A percentile compares a stretch with the other conserved stretches of the same genome.
These are phyloP conservation scores for Reticulitermes lucifugus DNA, from an alignment of 2,888 invertebrate species.

Conservation along the genomic window DNA sequence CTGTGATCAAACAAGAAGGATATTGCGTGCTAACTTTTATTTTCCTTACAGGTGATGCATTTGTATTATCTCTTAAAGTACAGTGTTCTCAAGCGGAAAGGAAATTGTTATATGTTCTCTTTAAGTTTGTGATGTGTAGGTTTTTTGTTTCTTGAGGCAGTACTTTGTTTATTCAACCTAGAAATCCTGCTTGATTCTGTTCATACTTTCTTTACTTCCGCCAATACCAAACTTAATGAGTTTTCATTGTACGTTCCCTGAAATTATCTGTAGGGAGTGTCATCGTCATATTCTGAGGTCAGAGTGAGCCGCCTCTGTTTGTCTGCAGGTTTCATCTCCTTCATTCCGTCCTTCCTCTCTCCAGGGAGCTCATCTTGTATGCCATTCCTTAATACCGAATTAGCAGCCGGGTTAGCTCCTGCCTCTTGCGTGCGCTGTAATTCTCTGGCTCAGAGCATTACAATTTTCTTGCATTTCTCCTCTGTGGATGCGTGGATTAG, in stretches of 20 bases:
- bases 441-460: slow-evolving; percentile 21
- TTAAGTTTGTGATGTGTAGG: not conserved
- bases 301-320: too few species aligned
- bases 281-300: not conserved
- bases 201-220: not conserved
- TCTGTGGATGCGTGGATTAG: slow-evolving; percentile 9
- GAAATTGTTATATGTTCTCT: too few species aligned
- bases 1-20: too few species aligned
- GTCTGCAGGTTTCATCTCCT: not conserved
- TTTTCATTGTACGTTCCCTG: not conserved
- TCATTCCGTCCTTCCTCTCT: not conserved
- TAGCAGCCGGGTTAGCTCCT: slow-evolving; percentile 12
- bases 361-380: slow-evolving; percentile 26
- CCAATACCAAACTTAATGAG: not conserved
- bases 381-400: slow-evolving; percentile 31
- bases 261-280: not conserved
- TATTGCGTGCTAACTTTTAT: too few species aligned
- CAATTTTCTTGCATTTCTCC: slow-evolving; percentile 10
- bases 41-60: too few species aligned
- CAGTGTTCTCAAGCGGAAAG: too few species aligned
- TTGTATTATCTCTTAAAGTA: too few species aligned
- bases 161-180: not conserved
- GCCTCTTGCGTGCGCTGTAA: slow-evolving; percentile 10
- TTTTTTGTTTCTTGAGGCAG: not conserved
- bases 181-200: not conserved